Base-by-base conservation (phyloP, 2,797 vertebrate genomes). In the Microctenopoma stevenorrisi region DNA sequence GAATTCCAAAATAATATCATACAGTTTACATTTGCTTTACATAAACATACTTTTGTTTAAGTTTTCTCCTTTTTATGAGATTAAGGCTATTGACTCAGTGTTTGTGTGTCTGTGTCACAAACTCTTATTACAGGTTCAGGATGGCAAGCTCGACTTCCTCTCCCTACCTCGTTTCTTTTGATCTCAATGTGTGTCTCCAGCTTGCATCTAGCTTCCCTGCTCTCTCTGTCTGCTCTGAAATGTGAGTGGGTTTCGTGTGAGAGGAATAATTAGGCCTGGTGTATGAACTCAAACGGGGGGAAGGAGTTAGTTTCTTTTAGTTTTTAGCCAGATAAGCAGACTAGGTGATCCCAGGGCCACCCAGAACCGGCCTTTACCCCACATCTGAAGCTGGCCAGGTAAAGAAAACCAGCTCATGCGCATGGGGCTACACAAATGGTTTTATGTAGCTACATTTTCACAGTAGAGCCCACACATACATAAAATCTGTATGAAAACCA, bases 341-440 rank as follows among this genome's bases (percentile, higher is more conserved):
- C 55, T 49, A 67, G 78, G 74, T 86, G 83, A 91, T 89, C 83
- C 78, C 35, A n/a, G 28, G 91, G 82, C 91, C 88, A 92, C 88
- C 89, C 89, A 90, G 83, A 86, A 89, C 84, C 80, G 63, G 72
- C 74, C 60, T 77, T 49, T 64, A 52, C 55, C 35, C 55, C 66
- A 82, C 59, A 35, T 79, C 68, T 50, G 72, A 68, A 76, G 72
- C 64, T 83, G 64, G 83, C 57, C 88, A 88, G 90, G 86, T 92
- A 82, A 72, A 71, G 66, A 76, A 66, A 75, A 48, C 58, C 65
- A 54, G 63, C 61, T 12, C 68, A 26, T 51, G 59, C 48, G 40
- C 61, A 74, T 55, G 40, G 33, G 49, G n/a, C 66, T 64, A 4
- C 48, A 55, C 33, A 68, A 71, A 68, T 47, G 68, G 54, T 78